A percentile compares a stretch with the other conserved stretches of the same genome.
Evolutionary conservation across 1,140 invertebrate species (phyloP).

Genomic region (Panagrolaimus sp.): DNA sequence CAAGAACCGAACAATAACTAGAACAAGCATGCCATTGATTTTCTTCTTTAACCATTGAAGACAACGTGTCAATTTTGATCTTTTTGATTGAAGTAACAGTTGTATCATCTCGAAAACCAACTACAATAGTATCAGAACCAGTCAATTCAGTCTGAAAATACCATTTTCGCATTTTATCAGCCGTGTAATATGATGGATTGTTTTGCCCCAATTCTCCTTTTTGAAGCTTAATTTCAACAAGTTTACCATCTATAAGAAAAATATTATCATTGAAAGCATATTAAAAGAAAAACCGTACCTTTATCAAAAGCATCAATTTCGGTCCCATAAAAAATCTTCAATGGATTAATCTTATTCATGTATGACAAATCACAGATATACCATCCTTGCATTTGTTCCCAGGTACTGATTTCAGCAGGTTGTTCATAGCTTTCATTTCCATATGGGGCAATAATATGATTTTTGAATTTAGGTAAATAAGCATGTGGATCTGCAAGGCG

Average conservation of each 20-base stretch:
- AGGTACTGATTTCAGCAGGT: no score
- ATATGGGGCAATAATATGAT: no score
- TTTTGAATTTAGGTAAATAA: no score
- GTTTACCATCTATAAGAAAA: background rate
- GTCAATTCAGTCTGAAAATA: background rate
- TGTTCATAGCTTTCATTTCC: no score
- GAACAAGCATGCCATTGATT: background rate
- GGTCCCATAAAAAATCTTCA: background rate
- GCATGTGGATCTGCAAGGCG: no score
- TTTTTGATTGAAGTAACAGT: background rate
- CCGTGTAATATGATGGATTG: no score
- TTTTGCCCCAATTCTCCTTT: no score
- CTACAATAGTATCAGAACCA: background rate
- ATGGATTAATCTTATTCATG: no score
- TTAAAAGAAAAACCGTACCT: background rate
- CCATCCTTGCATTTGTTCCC: no score
- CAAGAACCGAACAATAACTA: no score
- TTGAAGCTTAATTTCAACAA: background rate
- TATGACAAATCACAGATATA: no score
- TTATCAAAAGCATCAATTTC: slow-evolving; percentile 9
- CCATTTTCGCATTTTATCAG: background rate
- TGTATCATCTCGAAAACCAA: background rate
- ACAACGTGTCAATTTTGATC: background rate
- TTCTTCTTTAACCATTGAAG: background rate
- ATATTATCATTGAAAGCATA: background rate